Base-by-base conservation (phyloP, 1,140 invertebrate species). In the Calycopis cecrops region DNA sequence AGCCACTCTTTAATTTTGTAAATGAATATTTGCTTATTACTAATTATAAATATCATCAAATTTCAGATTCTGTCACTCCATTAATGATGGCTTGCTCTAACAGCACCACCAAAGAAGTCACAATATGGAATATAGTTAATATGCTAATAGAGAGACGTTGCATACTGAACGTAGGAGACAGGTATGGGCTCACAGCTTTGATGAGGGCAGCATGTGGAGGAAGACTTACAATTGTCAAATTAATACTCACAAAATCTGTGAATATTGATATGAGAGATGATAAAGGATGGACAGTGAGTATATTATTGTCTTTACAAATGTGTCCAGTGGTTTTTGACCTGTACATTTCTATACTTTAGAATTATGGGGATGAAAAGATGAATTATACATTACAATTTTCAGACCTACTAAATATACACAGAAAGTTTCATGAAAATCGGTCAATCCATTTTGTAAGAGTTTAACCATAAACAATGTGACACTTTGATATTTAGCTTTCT, bases 231-330 rank as follows among this genome's bases (percentile, higher is more conserved):
- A 85, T 90, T 35, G 76, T 91, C 0, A 12, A 72, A 51, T 74
- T 89, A 53, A 56, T 92, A 9, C 48, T 91, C 12, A 77, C 88
- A 47, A 57, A 77, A 35, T 60, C 79, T 33, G 74, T 85, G 34
- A 81, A 90, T 71, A 78, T 91, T 52, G 84, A 91, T 76, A 83
- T 85, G 59, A 76, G 69, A 49, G 90, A 91, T 67, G 73, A 66
- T 35, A 85, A 89, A 52, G 85, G 88, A 9, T 87, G 85, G 84
- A 90, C 90, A 53, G 91, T 91, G 78, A 74, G 60, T 59, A 8
- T 52, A 3, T 11, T 18, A 17, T 14, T 42, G 4, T 50, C 9
- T 17, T n/a, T 16, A 21, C 42, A 44, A 21, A 21, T 48, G 21
- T n/a, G n/a, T n/a, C 6, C n/a, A 16, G 18, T 4, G 11, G 6